Conservation (phyloP, 2,113 vertebrate species). For the Egretta garzetta region DNA sequence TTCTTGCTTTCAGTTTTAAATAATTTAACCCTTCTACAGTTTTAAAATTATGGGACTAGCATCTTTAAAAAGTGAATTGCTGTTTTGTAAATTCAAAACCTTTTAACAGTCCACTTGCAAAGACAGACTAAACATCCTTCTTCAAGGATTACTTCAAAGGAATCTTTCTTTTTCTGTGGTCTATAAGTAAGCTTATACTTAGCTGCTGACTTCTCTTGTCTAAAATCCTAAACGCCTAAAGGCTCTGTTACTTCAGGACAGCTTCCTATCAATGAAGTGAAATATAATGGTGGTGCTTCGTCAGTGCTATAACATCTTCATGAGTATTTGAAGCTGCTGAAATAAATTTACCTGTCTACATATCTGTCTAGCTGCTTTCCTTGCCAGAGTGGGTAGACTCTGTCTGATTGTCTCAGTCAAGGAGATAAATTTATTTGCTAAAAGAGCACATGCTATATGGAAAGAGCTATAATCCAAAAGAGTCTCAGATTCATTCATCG, state of each 20-base stretch:
- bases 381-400: neutral
- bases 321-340: neutral
- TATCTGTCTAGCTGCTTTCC: neutral
- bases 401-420: neutral
- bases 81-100: neutral
- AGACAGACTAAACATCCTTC: neutral
- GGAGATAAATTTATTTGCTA: neutral
- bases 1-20: neutral
- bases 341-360: neutral
- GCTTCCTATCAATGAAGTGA: neutral
- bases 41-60: neutral
- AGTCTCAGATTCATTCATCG: neutral
- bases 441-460: neutral
- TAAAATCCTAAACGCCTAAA: neutral
- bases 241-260: neutral
- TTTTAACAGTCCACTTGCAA: neutral
- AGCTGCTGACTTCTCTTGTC: neutral
- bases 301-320: neutral
- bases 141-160: neutral
- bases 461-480: neutral
- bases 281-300: neutral
- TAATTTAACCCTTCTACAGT: neutral
- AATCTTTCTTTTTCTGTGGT: neutral
- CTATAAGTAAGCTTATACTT: neutral
- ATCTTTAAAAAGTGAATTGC: neutral